Evolutionary conservation across 2,797 vertebrate species (phyloP), one percentile per base, ranked within the genome.

Genomic region (Diplodus sargus): DNA sequence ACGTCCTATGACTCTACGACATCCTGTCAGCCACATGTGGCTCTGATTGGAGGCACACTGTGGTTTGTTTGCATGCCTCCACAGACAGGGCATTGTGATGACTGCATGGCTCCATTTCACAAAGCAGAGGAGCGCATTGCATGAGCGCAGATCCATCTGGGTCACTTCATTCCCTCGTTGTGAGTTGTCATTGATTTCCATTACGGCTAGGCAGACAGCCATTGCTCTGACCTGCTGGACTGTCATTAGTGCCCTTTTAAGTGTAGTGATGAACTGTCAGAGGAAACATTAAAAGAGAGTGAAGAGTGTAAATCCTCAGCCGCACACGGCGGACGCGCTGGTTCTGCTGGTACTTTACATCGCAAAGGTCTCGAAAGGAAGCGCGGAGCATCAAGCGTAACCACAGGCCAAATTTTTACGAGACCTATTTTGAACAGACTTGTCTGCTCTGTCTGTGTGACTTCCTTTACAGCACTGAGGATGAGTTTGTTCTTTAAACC

Each of bases 161-260:
- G 90, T 94, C 89, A 90, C 82, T 90, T 94, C 85, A 83, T 90
- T 88, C 89, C 58, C 80, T 90, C 86, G 72, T 91, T 91, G 93
- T 92, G 89, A 91, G 93, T 82, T 83, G 89, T 71, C 89, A 94
- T 94, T 89, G 94, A 95, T 95, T 93, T 95, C 93, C 87, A 76
- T 93, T 94, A 84, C 84, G 81, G 81, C 74, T 84, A 79, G 85
- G 78, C 87, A 77, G 84, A 79, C 78, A 73, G 58, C 73, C 88
- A 83, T 85, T 62, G 70, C 84, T 84, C 82, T 89, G 91, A 92
- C 92, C 87, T 81, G 87, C 87, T 89, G 84, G 82, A 89, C 81
- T 86, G 89, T 81, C 72, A 93, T 94, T 94, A 93, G 89, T 84
- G 90, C 62, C 74, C 67, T 83, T 83, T 85, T 83, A 84, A 85